Base-by-base conservation (phyloP, 2,888 invertebrate species). In the Axea sp. region DNA sequence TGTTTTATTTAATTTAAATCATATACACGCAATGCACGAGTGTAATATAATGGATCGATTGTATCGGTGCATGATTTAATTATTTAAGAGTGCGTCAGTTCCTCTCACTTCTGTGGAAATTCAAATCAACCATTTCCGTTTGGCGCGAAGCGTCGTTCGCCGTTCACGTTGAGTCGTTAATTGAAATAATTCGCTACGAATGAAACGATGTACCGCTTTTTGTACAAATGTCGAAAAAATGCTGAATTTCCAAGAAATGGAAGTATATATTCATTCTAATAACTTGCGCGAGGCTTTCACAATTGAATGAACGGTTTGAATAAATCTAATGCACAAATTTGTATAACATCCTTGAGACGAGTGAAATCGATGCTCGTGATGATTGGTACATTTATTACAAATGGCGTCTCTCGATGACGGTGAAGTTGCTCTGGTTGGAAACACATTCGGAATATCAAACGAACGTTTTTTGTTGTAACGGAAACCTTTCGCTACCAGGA, bases 11-110 rank as follows among this genome's bases (percentile, higher is more conserved):
- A 81, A 79, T 82, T 82, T 80, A 82, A 74, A 77, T 81, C 82
- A 83, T 84, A 84, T 83, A 83, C 84, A 85, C 67, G 45, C 71
- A 49, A 68, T 68, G 71, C 47, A 69, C 39, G 49, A 76, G 59
- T 77, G 72, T 77, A 77, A 76, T 77, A 79, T 78, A 80, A 82
- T 82, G 77, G 79, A 82, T 83, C 78, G 81, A 83, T 82, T 78
- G 79, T 83, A 83, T 83, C 79, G 79, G 86, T 87, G 86, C 86
- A 83, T 83, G 83, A 84, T 83, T 83, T 83, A 84, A 86, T 86
- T 83, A 82, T 83, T 84, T 81, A 84, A 84, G 81, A 83, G 85
- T 85, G 84, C 82, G 80, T 77, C 81, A 83, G 79, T 80, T 74
- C 78, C 77, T 80, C 67, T 77, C 67, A 69, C 75, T 76, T 45